phyloP scores from a whole-genome alignment of 2,888 invertebrate genomes.

The Plutella xylostella region DNA sequence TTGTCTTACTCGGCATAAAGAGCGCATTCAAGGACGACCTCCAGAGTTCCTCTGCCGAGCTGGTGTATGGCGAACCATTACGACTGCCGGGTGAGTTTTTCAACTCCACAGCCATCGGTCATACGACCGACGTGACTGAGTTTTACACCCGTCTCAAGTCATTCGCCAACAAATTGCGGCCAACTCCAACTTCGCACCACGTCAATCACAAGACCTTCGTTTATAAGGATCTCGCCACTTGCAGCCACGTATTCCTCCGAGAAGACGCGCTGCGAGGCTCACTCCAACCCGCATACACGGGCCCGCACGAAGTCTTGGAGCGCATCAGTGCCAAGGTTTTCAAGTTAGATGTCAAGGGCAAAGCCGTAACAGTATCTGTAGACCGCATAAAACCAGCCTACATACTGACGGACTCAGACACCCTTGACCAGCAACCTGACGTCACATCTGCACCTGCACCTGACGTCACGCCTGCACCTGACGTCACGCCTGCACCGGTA shows the following conservation, averaged over 20 bases:
- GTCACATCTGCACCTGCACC: not conserved
- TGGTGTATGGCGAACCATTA: constrained; percentile 22
- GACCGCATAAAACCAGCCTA: constrained; percentile 23
- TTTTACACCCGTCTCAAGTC: constrained; percentile 1
- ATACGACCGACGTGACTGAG: not conserved
- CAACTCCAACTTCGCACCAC: constrained; percentile 16
- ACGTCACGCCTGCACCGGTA: not conserved
- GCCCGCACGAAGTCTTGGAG: constrained; percentile 21
- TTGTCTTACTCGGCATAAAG: constrained; percentile 21
- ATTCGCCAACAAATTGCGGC: constrained; percentile 14
- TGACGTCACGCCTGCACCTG: not conserved
- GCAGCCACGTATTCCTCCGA: not conserved
- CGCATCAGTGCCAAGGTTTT: constrained; percentile 19
- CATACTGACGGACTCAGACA: constrained; percentile 6
- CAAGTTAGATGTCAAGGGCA: constrained; percentile 18
- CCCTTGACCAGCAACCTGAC: not conserved
- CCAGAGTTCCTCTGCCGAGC: constrained; percentile 19
- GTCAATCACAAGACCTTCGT: not conserved
- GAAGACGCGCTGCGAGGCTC: constrained; percentile 14
- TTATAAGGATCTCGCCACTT: not conserved
- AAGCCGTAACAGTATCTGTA: constrained; percentile 17
- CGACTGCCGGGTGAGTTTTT: constrained; percentile 24
- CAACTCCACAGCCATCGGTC: not conserved
- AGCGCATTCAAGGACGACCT: constrained; percentile 24
- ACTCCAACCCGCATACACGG: constrained; percentile 22